A percentile compares a stretch with the other conserved stretches of the same genome.
Conservation (phyloP, 2,888 invertebrate genomes). For the Melikaiella ostensackeni region DNA sequence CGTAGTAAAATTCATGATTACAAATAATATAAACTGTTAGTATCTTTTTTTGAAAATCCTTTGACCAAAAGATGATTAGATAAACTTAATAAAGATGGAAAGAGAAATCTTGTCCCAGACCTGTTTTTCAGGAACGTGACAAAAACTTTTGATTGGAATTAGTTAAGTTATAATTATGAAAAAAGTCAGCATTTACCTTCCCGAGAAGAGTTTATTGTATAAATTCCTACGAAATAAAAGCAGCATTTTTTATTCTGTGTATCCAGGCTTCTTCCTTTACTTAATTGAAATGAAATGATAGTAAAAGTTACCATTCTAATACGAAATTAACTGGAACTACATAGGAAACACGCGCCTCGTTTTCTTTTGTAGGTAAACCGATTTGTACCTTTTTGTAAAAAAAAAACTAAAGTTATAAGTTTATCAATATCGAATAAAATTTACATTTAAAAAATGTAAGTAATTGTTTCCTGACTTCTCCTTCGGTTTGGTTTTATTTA, state of each 20-base stretch:
- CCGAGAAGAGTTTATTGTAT: background rate
- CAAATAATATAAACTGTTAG: background rate
- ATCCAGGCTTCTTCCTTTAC: background rate
- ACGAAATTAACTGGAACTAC: background rate
- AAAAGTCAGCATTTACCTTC: background rate
- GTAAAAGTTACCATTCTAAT: background rate
- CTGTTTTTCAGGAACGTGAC: background rate
- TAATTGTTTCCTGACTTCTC: background rate
- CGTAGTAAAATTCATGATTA: background rate
- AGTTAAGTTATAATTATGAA: background rate
- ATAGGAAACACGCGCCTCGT: constrained; percentile 13
- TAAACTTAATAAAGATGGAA: background rate
- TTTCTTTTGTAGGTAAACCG: constrained; percentile 8
- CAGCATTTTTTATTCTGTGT: background rate
- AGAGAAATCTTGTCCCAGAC: background rate
- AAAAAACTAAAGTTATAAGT: background rate
- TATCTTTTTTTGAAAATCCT: background rate
- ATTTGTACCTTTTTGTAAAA: constrained; percentile 37
- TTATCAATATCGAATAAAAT: constrained; percentile 4
- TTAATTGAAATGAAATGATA: background rate
- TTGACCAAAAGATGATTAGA: background rate
- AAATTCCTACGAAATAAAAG: constrained; percentile 14
- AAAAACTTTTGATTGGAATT: background rate
- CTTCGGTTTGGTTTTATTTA: constrained; percentile 19
- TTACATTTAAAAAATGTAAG: background rate